Evolutionary conservation across 2,888 invertebrate genomes (phyloP).

Genomic region (Caradrina kadenii): DNA sequence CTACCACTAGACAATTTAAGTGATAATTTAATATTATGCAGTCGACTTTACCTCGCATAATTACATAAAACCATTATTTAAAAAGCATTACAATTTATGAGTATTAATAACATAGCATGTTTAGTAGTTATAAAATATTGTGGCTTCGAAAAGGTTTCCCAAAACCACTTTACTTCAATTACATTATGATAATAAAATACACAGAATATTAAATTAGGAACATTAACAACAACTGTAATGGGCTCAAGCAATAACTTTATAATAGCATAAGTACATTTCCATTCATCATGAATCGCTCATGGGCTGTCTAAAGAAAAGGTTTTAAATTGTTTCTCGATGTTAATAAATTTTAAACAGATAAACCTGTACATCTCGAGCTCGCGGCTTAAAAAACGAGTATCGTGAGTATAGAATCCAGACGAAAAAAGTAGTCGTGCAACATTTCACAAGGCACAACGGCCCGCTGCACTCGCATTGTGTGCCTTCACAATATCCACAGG

Average conservation of each 20-base stretch:
- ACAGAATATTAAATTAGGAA: conserved; percentile 60
- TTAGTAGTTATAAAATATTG: conserved; percentile 36
- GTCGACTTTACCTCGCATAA: conserved; percentile 38
- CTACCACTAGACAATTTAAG: conserved; percentile 36
- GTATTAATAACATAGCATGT: conserved; percentile 50
- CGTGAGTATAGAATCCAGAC: conserved; percentile 90
- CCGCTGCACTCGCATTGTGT: conserved; percentile 89
- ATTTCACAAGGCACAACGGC: conserved; percentile 90
- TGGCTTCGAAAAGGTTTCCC: conserved; percentile 33
- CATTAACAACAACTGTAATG: conserved; percentile 66
- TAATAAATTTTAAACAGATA: conserved; percentile 91
- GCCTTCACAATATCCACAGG: conserved; percentile 88
- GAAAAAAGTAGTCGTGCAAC: conserved; percentile 91
- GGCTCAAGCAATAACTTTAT: conserved; percentile 77
- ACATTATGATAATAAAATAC: conserved; percentile 54
- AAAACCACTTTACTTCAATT: conserved; percentile 56
- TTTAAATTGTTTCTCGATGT: conserved; percentile 90
- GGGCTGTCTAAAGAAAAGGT: conserved; percentile 86
- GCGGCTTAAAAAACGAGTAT: conserved; percentile 89
- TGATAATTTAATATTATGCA: conserved; percentile 50
- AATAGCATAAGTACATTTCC: conserved; percentile 80
- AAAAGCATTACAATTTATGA: conserved; percentile 55
- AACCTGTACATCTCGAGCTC: conserved; percentile 90
- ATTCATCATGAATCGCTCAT: conserved; percentile 86
- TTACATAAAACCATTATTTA: conserved; percentile 37